Evolutionary conservation across 1,140 invertebrate genomes (phyloP).

Genomic region (Drosophila azteca): DNA sequence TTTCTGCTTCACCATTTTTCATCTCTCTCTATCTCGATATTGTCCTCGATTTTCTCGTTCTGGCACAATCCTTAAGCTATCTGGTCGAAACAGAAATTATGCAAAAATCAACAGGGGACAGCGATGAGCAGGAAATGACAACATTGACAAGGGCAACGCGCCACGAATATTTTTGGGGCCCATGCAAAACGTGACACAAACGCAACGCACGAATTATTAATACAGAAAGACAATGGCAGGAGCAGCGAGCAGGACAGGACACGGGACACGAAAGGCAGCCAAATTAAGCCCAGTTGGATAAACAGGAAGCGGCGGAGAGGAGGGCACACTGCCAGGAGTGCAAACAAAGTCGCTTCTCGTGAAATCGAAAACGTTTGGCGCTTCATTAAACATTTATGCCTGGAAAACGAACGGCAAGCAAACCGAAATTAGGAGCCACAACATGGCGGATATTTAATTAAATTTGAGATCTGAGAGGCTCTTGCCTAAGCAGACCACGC

Average conservation of each 20-base stretch:
- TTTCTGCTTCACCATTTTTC: conserved; percentile 23
- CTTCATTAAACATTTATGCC: conserved; percentile 78
- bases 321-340: conserved; percentile 18
- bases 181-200: conserved; percentile 70
- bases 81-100: conserved; percentile 67
- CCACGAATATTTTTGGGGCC: conserved; percentile 51
- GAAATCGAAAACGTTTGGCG: conserved; percentile 76
- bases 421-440: conserved; percentile 48
- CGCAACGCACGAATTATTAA: conserved; percentile 78
- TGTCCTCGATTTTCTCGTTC: conserved; percentile 1
- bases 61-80: conserved; percentile 52
- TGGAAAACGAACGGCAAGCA: conserved; percentile 35
- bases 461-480: conserved; percentile 29
- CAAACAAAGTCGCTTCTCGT: conserved; percentile 43
- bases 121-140: conserved; percentile 53
- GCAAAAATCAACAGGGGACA: conserved; percentile 57
- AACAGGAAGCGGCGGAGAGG: conserved; percentile 33
- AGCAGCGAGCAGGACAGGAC: conserved; percentile 9
- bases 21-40: not conserved
- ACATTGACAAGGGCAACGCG: conserved; percentile 64
- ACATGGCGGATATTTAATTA: conserved; percentile 49
- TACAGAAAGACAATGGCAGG: conserved; percentile 43
- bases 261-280: conserved; percentile 13
- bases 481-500: not conserved
- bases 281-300: conserved; percentile 75